Conservation (phyloP, 2,888 invertebrate species). For the Allacma fusca region DNA sequence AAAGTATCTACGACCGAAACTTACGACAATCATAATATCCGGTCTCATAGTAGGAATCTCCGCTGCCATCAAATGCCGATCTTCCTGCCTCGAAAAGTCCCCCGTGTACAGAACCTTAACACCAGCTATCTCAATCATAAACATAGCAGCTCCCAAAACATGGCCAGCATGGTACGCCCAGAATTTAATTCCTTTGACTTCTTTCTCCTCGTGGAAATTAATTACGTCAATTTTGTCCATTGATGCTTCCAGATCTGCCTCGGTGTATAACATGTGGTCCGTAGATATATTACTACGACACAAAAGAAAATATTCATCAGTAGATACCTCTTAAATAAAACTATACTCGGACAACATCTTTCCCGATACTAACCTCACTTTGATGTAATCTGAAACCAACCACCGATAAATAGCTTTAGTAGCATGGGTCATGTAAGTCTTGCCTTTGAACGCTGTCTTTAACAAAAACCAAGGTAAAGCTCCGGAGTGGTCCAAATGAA, state of each 20-base stretch:
- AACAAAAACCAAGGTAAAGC: slow-evolving; percentile 97
- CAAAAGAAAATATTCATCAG: too few species aligned
- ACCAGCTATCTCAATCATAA: slow-evolving; percentile 99
- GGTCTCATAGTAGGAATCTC: slow-evolving; percentile 96
- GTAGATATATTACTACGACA: slow-evolving; percentile 90
- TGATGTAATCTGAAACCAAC: slow-evolving; percentile 98
- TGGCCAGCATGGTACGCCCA: slow-evolving; percentile 99
- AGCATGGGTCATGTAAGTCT: slow-evolving; percentile 99
- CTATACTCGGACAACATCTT: neutral
- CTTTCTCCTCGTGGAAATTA: slow-evolving; percentile 97
- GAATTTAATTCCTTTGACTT: slow-evolving; percentile 94
- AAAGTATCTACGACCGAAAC: too few species aligned
- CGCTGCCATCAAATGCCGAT: slow-evolving; percentile 98
- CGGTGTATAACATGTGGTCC: slow-evolving; percentile 96
- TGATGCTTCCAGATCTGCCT: slow-evolving; percentile 94
- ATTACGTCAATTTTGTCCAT: slow-evolving; percentile 99
- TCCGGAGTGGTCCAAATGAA: slow-evolving; percentile 98
- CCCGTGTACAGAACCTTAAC: slow-evolving; percentile 97
- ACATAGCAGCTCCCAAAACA: slow-evolving; percentile 99
- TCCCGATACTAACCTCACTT: slow-evolving; percentile 78
- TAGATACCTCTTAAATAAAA: neutral
- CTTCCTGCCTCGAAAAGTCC: slow-evolving; percentile 98
- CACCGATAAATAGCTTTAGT: slow-evolving; percentile 99
- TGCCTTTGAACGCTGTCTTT: slow-evolving; percentile 96
- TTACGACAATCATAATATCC: slow-evolving; percentile 92